Base-by-base conservation (phyloP, 2,113 vertebrate species). In the Pygoscelis adeliae region DNA sequence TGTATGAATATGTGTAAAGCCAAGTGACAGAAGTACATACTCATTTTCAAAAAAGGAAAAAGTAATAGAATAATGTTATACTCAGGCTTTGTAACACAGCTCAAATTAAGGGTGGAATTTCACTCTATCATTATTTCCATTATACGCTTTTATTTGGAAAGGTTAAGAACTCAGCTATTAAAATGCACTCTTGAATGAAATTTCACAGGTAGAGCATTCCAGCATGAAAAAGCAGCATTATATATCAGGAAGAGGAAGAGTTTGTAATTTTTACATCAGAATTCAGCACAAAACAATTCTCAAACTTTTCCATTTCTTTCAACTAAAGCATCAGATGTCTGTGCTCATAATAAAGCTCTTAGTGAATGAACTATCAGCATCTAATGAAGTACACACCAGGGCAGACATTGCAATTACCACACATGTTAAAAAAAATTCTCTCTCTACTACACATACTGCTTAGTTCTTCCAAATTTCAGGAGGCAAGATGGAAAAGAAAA, bases 51-150 rank as follows among this genome's bases (percentile, higher is more conserved):
- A 90, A 92, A 90, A 90, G 34, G 70, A 86, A 94, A 84, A 93
- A 74, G 55, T 81, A 92, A 90, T 76, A 81, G 63, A 87, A 90
- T 87, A 82, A 89, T 90, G 67, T 61, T 83, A 86, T 50, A 86
- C 6, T 9, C 71, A 52, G 36, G n/a, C 38, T 90, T 82, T 67
- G 70, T 52, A 93, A 47, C 30, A 25, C 29, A 81, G 79, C 50
- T 90, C 47, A 86, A 86, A 93, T 94, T 87, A 95, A 93, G 59
- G 59, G 50, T 63, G 46, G 93, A 83, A 89, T 97, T 95, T 92
- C 50, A 89, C 27, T 83, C 67, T 95, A 73, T 50, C 80, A 94
- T 92, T 89, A 93, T 77, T 94, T 89, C 80, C 63, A 71, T 92
- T 87, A 89, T 44, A 50, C 0, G 5, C 20, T 80, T 94, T 65